Evolutionary conservation across 2,797 vertebrate species (phyloP), one percentile per base, ranked within the genome.

Genomic region (Brachymystax lenok): DNA sequence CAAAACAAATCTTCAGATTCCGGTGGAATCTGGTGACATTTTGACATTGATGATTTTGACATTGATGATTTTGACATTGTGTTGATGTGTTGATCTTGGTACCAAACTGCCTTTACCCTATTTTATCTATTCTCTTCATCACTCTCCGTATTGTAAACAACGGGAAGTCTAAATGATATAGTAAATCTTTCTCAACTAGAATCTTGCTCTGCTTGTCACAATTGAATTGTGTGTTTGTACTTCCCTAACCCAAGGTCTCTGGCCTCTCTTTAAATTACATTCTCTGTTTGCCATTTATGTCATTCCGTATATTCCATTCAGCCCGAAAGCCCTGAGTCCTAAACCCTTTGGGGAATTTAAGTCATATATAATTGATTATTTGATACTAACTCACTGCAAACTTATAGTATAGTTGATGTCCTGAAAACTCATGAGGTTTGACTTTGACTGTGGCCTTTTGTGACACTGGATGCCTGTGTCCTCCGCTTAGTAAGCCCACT

Each of bases 171-270:
- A 78, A 89, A 67, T 30, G 87, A 88, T 77, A 90, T 75, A 86
- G 84, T 85, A 83, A 72, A 52, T 76, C 69, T 61, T 82, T 66
- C 80, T 79, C 71, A 76, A 82, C 83, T 86, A 77, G 86, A 83
- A 88, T 86, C 76, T 78, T 28, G 35, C 76, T 74, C 73, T 76
- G 82, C 74, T 79, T 83, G 70, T 52, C 79, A 69, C 8, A 17
- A 78, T 71, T 86, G 85, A 91, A 82, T 90, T 75, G 80, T 85
- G 79, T 76, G 75, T 84, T 85, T 85, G 74, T 51, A 19, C 85
- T 46, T 33, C 35, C 80, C 70, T 21, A 70, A 68, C 78, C 74
- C 67, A 33, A 74, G 76, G 46, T 73, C 70, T 19, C 75, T 64
- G 74, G 74, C 71, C 79, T 81, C 66, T 83, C 69, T 79, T 77